Conservation (phyloP, 2,888 invertebrate genomes). For the Plebejus melissa region DNA sequence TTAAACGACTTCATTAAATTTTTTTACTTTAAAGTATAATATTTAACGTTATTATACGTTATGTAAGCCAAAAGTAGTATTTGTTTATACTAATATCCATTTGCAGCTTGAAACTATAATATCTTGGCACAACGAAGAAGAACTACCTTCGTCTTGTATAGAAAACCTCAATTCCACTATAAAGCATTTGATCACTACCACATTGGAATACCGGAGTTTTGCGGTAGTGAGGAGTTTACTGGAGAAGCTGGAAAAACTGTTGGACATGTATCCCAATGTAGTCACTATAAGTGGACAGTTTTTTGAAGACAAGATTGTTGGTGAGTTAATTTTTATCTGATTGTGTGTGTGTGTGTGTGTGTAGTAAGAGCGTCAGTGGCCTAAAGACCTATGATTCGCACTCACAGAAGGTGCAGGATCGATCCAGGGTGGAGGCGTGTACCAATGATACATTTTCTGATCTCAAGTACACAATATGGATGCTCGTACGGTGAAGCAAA, state of each 20-base stretch:
- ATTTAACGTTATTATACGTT: too few species aligned
- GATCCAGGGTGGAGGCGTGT: too few species aligned
- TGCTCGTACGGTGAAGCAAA: too few species aligned
- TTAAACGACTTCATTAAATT: too few species aligned
- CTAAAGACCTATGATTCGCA: too few species aligned
- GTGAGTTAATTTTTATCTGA: conserved; percentile 37
- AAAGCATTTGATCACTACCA: conserved; percentile 44
- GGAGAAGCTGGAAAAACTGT: conserved; percentile 40
- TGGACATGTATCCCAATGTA: conserved; percentile 42
- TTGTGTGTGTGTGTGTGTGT: too few species aligned
- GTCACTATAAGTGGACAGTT: conserved; percentile 43
- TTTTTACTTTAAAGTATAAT: too few species aligned
- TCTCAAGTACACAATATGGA: too few species aligned
- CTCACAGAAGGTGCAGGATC: too few species aligned
- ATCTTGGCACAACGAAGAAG: conserved; percentile 40
- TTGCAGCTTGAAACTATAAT: conserved; percentile 46
- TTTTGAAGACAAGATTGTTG: conserved; percentile 42
- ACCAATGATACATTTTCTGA: too few species aligned
- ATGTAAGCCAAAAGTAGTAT: too few species aligned
- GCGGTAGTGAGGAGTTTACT: conserved; percentile 40
- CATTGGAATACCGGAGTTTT: conserved; percentile 39
- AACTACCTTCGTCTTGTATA: conserved; percentile 13
- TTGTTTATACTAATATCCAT: not conserved
- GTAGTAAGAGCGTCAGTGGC: too few species aligned
- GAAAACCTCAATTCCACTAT: conserved; percentile 39